These are phyloP conservation scores for Procavia capensis DNA, from an alignment of 2,113 vertebrate genomes.

Conservation along the genomic window DNA sequence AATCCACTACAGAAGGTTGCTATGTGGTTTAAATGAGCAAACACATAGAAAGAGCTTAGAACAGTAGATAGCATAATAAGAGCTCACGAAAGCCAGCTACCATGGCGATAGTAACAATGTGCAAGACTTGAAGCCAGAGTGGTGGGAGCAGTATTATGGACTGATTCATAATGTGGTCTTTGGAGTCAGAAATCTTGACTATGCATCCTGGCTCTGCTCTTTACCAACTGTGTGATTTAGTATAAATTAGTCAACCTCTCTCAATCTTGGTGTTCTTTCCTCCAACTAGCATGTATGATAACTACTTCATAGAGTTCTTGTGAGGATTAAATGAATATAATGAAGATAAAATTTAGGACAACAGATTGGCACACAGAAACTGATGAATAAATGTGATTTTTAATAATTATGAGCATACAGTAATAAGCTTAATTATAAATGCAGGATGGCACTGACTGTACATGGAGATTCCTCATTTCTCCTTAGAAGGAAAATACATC, in stretches of 20 bases:
- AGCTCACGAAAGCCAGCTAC: neutral
- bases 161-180: neutral
- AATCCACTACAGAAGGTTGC: neutral
- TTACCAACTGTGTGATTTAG: neutral
- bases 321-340: neutral
- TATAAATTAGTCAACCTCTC: neutral
- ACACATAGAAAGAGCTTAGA: neutral
- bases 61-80: neutral
- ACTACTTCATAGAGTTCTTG: neutral
- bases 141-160: accelerated
- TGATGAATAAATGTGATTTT: neutral
- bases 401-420: neutral
- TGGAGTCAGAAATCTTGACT: neutral
- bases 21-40: neutral
- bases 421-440: neutral
- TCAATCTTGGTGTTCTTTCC: neutral
- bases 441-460: too few species aligned
- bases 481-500: neutral
- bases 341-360: neutral
- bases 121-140: neutral
- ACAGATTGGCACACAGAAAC: neutral
- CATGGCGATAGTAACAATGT: neutral
- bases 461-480: neutral
- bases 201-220: neutral
- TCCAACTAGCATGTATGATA: neutral